Percentiles rank a stretch among this genome's conserved stretches.
Evolutionary conservation across 2,113 vertebrate species (phyloP).

Genomic region (Calypte anna): DNA sequence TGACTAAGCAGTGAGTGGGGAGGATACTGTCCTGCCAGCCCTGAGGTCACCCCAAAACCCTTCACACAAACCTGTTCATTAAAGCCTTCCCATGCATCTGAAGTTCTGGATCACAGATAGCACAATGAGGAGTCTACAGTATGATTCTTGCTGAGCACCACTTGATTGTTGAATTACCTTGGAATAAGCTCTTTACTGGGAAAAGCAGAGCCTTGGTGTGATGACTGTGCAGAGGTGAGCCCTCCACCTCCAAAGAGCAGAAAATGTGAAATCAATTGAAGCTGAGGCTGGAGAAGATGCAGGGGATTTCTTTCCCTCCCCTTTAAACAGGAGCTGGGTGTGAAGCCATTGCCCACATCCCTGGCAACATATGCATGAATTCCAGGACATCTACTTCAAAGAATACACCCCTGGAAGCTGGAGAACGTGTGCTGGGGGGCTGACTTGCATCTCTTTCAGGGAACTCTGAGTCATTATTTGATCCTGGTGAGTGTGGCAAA

Average conservation of each 20-base stretch:
- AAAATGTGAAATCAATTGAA: not conserved
- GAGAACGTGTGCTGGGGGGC: not conserved
- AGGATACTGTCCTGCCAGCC: not conserved
- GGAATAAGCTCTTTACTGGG: not conserved
- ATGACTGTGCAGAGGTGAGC: not conserved
- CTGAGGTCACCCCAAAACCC: not conserved
- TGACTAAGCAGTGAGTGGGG: not conserved
- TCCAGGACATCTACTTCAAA: slow-evolving; percentile 33
- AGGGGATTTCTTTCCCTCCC: not conserved
- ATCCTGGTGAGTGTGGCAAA: not conserved
- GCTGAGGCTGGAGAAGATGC: not conserved
- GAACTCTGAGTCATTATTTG: slow-evolving; percentile 51
- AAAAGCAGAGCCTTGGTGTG: fast-evolving
- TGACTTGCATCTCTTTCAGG: not conserved
- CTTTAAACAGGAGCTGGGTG: not conserved
- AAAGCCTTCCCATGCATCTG: not conserved
- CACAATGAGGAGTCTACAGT: not conserved
- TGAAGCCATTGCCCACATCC: not conserved
- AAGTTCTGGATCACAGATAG: not conserved
- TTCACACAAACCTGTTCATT: not conserved
- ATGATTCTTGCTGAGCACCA: not conserved
- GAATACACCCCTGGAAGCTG: not conserved
- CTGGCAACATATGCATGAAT: not conserved
- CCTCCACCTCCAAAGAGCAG: not conserved
- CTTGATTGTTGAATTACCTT: not conserved